Evolutionary conservation across 2,797 vertebrate species (phyloP).

Genomic region (Yasuhikotakia modesta): DNA sequence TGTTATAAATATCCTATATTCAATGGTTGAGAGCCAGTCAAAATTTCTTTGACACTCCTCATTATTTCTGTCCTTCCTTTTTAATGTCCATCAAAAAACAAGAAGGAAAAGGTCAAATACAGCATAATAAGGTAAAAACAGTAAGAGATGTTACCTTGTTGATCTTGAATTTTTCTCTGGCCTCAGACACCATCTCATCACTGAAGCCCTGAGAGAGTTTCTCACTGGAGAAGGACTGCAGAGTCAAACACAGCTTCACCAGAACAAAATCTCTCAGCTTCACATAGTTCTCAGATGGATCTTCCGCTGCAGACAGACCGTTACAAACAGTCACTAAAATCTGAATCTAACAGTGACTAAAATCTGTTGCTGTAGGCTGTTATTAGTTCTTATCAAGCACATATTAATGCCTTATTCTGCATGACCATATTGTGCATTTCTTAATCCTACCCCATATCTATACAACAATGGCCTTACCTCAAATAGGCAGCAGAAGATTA

Average conservation of each 20-base stretch:
- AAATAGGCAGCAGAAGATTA: too few relatives aligned
- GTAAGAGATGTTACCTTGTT: constrained; percentile 84
- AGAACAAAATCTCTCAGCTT: constrained; percentile 95
- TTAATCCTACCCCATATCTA: too few relatives aligned
- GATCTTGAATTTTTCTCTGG: constrained; percentile 92
- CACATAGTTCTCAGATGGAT: constrained; percentile 94
- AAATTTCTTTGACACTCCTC: too few relatives aligned
- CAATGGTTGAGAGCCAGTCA: too few relatives aligned
- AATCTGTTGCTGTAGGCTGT: too few relatives aligned
- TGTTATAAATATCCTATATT: too few relatives aligned
- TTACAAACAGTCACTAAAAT: neutral
- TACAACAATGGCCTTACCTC: too few relatives aligned
- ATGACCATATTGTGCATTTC: too few relatives aligned
- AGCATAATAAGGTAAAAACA: neutral
- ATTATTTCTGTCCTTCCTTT: neutral
- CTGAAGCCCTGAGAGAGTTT: constrained; percentile 89
- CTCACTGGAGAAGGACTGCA: constrained; percentile 86
- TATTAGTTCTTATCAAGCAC: too few relatives aligned
- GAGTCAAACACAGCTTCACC: constrained; percentile 89
- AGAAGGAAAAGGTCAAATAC: neutral
- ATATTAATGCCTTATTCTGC: too few relatives aligned
- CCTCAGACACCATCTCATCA: constrained; percentile 88
- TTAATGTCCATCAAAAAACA: neutral
- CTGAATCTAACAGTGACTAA: neutral
- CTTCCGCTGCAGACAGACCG: constrained; percentile 82